phyloP scores from a whole-genome alignment of 37 sponge, comb jelly and placozoan species.

The Beroe ovata region DNA sequence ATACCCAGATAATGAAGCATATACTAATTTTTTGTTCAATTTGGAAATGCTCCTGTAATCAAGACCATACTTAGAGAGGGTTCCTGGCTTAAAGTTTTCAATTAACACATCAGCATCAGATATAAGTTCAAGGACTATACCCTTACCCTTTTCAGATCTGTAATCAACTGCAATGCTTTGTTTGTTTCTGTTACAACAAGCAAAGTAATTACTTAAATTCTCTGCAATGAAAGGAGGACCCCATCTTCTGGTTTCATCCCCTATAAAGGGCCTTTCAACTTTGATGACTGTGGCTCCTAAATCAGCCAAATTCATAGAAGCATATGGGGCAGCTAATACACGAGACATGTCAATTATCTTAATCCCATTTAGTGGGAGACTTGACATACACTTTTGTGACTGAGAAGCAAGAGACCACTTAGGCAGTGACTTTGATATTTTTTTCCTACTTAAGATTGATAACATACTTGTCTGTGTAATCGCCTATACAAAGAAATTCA shows the following conservation, averaged over 20 bases:
- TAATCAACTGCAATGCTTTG: constrained; percentile 77
- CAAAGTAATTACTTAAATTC: constrained; percentile 76
- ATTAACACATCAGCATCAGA: constrained; percentile 71
- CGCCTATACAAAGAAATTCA: too few relatives aligned
- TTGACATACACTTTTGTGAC: neutral
- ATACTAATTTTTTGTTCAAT: constrained; percentile 70
- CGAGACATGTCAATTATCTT: constrained; percentile 68
- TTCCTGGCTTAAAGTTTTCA: constrained; percentile 80
- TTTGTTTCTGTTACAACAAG: constrained; percentile 83
- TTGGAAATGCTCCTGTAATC: constrained; percentile 68
- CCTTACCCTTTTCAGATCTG: constrained; percentile 65
- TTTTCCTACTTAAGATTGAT: too few relatives aligned
- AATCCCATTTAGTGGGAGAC: neutral
- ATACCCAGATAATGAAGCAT: constrained; percentile 81
- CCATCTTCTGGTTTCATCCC: constrained; percentile 81
- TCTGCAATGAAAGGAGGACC: constrained; percentile 77
- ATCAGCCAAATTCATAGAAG: constrained; percentile 78
- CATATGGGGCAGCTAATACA: constrained; percentile 81
- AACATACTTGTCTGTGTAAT: too few relatives aligned
- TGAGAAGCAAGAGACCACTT: too few relatives aligned
- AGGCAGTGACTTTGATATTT: too few relatives aligned
- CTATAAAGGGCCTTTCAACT: constrained; percentile 73
- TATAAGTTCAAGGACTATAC: constrained; percentile 72
- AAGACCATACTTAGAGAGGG: constrained; percentile 70
- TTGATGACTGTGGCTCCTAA: constrained; percentile 84